Evolutionary conservation across 2,888 invertebrate species (phyloP), one percentile per base, ranked within the genome.

Genomic region (Pediacus dermestoides): DNA sequence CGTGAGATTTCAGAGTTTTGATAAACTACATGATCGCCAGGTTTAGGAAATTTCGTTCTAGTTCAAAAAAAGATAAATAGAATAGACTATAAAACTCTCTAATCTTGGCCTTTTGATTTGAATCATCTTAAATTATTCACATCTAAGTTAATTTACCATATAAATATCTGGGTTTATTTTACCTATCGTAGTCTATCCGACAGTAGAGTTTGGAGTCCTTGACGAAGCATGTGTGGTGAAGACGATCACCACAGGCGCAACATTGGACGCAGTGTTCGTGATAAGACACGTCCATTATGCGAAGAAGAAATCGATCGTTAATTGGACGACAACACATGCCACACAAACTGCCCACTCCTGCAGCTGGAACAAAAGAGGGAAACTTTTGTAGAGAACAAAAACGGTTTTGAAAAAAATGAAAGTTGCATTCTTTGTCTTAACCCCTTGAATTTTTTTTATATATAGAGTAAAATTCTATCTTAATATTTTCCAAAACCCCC

Each of bases 161-260:
- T 7, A 27, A 8, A 3, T 11, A 2, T 3, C 2, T 13, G n/a
- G n/a, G n/a, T n/a, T n/a, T 2, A n/a, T 37, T 56, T 55, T 66
- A 86, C 87, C 83, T 81, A 70, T 85, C 85, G 66, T 87, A 88
- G 68, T 88, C 88, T 44, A 81, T 71, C 57, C 82, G 78, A 68
- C 88, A 88, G 66, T 81, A 87, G 42, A 88, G 74, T 57, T 82
- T 80, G 48, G 82, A 78, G 52, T 85, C 83, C 53, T 81, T 75
- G 30, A 81, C 77, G 70, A 82, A 88, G 66, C 88, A 88, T 42
- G 85, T 83, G 61, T 83, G 81, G 45, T 77, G 76, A 42, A 88
- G 76, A 44, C 78, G 78, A 45, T 76, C 74, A 42, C 81, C 78
- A 63, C 88, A 88, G 47, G 80, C 80, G 53, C 76, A 75, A 68